Evolutionary conservation across 2,113 vertebrate genomes (phyloP).

Genomic region (Piprites chloris): DNA sequence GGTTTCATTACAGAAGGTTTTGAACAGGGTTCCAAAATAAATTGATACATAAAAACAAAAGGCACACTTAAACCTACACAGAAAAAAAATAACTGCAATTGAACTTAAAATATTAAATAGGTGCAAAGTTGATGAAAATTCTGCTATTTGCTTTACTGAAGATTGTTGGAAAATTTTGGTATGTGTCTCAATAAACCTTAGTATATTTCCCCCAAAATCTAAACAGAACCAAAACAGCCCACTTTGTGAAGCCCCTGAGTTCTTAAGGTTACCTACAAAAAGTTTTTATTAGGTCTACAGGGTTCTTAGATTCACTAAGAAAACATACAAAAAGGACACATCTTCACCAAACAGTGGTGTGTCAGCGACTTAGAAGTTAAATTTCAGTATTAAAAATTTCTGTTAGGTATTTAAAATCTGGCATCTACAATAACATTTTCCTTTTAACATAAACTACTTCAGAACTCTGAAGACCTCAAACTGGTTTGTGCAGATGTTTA

Average conservation of each 20-base stretch:
- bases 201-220: background rate
- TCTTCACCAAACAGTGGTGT: background rate
- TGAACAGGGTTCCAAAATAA: background rate
- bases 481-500: background rate
- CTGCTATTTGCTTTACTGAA: background rate
- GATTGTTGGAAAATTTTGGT: background rate
- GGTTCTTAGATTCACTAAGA: background rate
- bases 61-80: background rate
- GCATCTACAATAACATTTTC: background rate
- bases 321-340: background rate
- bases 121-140: background rate
- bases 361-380: background rate
- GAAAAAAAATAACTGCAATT: background rate
- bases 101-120: background rate
- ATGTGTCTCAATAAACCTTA: background rate
- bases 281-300: background rate
- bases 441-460: background rate
- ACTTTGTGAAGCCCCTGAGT: background rate
- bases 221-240: background rate
- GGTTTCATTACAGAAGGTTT: background rate
- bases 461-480: background rate
- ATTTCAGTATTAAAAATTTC: background rate
- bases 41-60: background rate
- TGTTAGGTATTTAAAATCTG: background rate
- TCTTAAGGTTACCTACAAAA: background rate